Conservation (phyloP, 2,888 invertebrate species). For the Coremacera marginata region DNA sequence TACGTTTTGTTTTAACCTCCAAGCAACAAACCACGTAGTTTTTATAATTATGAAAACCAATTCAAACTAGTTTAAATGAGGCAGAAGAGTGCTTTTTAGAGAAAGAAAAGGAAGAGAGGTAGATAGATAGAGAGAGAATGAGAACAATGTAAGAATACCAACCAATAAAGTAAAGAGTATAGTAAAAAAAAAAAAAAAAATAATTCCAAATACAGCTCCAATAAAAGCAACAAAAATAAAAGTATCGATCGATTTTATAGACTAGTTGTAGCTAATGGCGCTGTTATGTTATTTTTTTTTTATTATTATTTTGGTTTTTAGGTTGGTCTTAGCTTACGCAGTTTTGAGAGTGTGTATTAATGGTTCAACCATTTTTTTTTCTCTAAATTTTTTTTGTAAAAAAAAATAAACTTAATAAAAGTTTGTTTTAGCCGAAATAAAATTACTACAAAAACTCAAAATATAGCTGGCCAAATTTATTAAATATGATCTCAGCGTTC, state of each 20-base stretch:
- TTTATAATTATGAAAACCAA: too few relatives aligned
- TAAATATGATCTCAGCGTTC: slow-evolving; percentile 7
- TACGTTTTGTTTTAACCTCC: too few relatives aligned
- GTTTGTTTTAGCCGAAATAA: background rate
- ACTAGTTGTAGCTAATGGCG: background rate
- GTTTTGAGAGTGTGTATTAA: background rate
- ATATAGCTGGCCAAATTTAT: background rate
- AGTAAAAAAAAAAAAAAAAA: background rate
- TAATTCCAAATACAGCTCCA: background rate
- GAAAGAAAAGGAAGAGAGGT: background rate
- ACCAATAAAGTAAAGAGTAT: background rate
- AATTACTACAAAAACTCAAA: background rate
- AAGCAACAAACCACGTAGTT: too few relatives aligned
- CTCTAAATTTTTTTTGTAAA: too few relatives aligned
- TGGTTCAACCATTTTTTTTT: background rate
- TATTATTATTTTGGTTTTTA: too few relatives aligned
- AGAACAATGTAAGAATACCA: background rate
- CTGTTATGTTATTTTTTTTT: background rate
- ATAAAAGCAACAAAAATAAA: background rate
- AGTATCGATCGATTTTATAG: slow-evolving; percentile 1
- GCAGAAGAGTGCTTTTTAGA: background rate
- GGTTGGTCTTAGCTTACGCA: too few relatives aligned
- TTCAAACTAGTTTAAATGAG: too few relatives aligned
- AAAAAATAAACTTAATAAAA: background rate
- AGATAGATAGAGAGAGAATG: background rate